phyloP scores from a whole-genome alignment of 2,113 vertebrate species.

The Phalacrocorax aristotelis region DNA sequence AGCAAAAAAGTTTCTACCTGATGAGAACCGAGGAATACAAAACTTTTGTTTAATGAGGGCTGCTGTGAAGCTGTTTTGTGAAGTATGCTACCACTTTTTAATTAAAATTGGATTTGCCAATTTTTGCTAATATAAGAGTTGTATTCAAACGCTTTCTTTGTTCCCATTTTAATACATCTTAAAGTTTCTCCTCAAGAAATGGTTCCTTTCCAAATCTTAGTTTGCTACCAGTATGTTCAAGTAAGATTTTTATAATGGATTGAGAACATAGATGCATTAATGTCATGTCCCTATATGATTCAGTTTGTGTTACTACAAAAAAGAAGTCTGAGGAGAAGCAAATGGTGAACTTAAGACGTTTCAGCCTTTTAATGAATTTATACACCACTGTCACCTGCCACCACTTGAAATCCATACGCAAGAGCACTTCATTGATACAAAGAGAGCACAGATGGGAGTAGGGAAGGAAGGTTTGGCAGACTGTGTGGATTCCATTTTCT shows the following conservation, averaged over 20 bases:
- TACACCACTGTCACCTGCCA: constrained; percentile 21
- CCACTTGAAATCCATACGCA: background rate
- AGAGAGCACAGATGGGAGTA: background rate
- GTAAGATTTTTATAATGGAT: background rate
- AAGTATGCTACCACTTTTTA: background rate
- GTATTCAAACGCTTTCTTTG: background rate
- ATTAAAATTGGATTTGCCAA: background rate
- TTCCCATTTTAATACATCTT: background rate
- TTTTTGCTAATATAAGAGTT: background rate
- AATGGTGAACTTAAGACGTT: constrained; percentile 16
- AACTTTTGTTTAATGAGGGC: background rate
- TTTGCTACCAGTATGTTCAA: background rate
- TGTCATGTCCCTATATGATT: background rate
- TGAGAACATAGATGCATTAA: background rate
- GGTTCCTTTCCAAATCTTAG: background rate
- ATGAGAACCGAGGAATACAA: background rate
- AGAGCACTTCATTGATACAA: background rate
- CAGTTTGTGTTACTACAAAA: background rate
- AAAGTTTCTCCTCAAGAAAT: background rate
- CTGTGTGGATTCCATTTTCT: background rate
- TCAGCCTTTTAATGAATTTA: constrained; percentile 29
- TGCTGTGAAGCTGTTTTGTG: background rate
- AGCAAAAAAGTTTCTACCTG: background rate
- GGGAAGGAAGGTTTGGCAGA: background rate
- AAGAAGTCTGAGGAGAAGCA: background rate